Evolutionary conservation across 1,140 invertebrate genomes (phyloP), one percentile per base, ranked within the genome.

Genomic region (Leptinotarsa texana): DNA sequence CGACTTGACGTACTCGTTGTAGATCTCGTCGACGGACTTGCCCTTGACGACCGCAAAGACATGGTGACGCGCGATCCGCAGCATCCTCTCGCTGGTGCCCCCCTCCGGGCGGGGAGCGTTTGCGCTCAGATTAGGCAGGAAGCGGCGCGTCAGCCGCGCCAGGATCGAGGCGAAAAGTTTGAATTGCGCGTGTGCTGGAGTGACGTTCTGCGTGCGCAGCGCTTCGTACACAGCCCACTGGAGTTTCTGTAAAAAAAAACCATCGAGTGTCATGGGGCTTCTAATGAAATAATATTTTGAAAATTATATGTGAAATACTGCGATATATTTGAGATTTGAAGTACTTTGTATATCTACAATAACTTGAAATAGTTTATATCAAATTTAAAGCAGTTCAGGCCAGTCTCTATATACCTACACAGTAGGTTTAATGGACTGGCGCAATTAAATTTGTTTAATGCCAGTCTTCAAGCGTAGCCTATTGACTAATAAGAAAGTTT

Each of bases 171-270:
- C 90, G 77, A 89, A 91, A 70, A 89, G 86, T 68, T 90, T 88
- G 84, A 92, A 92, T n/a, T 89, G 84, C 0, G 89, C 87, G 80
- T 91, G 89, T 4, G 83, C 87, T 86, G 90, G 88, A 2, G 86
- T 87, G 77, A 92, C 90, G n/a, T 90, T 90, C 84, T 90, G 90
- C 21, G 84, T 83, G 33, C 90, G 85, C 21, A 93, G 83, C 1
- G 91, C 90, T 80, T 91, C 89, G 2, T 90, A 88, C 57, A 92
- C 90, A 0, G 91, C 91, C 91, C 91, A 92, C 15, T 92, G 82
- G 68, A 92, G 84, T 87, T 93, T 93, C 91, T 92, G 79, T 67
- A 85, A 88, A 75, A 74, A 83, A 3, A 42, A 24, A 24, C 3
- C 33, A 42, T 42, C 33, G 8, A 77, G 33, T 42, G 1, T 42